Percentiles rank a stretch among this genome's conserved stretches.
phyloP scores from a whole-genome alignment of 2,888 invertebrate species.

The Lasioglossum pauxillum region DNA sequence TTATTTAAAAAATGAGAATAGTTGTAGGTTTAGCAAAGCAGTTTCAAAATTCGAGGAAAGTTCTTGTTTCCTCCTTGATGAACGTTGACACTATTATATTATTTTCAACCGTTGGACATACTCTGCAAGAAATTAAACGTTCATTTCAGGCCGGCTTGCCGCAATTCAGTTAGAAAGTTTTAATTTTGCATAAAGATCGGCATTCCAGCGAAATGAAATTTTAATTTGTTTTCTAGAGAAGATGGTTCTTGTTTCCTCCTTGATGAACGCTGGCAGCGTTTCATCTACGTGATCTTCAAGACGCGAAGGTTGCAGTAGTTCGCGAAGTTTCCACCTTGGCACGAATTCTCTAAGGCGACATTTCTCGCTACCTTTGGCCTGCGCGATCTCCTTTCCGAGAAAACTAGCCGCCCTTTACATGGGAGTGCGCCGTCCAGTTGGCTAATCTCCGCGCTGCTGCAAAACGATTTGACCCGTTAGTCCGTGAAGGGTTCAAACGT shows the following conservation, averaged over 20 bases:
- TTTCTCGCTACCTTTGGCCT: slow-evolving; percentile 67
- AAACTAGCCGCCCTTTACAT: slow-evolving; percentile 72
- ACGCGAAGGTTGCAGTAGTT: slow-evolving; percentile 60
- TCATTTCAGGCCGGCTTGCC: no score
- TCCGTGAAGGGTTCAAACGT: slow-evolving; percentile 15
- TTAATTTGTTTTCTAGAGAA: no score
- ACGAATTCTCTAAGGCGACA: slow-evolving; percentile 73
- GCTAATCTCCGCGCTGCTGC: slow-evolving; percentile 43
- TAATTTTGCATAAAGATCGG: no score
- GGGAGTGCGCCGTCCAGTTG: slow-evolving; percentile 45
- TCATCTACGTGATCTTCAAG: slow-evolving; percentile 45
- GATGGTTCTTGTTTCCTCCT: neutral
- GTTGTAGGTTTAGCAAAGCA: no score
- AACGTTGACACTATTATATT: no score
- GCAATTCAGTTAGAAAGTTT: no score
- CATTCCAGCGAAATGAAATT: no score
- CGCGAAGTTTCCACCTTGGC: slow-evolving; percentile 79
- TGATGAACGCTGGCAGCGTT: neutral
- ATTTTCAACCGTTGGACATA: no score
- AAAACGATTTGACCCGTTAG: slow-evolving; percentile 35
- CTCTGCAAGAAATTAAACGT: no score
- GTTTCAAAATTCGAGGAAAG: no score
- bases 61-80: no score
- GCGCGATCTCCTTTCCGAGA: slow-evolving; percentile 76
- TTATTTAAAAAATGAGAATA: no score